Evolutionary conservation across 2,113 vertebrate genomes (phyloP), one percentile per base, ranked within the genome.

Genomic region (Trematocara marginatum): DNA sequence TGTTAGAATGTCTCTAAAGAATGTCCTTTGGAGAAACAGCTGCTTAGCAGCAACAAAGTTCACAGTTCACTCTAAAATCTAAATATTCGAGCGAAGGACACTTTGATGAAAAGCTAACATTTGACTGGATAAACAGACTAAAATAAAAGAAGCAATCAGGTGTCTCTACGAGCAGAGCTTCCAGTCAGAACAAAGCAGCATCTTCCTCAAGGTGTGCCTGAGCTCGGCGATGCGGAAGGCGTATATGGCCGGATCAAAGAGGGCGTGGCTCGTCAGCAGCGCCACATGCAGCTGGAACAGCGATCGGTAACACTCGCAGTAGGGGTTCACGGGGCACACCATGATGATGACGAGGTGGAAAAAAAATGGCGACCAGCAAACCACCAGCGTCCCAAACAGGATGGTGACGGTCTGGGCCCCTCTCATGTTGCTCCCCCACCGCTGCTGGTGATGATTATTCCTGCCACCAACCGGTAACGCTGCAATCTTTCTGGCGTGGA

Each of bases 241-340:
- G 18, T 99, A 99, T 93, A 99, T 99, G 74, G 98, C 97, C 0
- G 99, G 99, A 85, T 99, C 97, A 0, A 99, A 97, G 59, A 98
- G 92, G 0, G 97, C 97, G 6, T 99, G 99, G 90, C 97, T 98
- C 97, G 98, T 97, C 80, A 99, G 93, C 40, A 99, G 90, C 1
- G 97, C 95, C 18, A 98, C 95, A 1, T 99, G 97, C 16, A 99
- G 93, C 7, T 99, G 96, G 88, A 99, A 98, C 79, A 98, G 96
- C 4, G 98, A 98, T 79, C 97, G 95, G 86, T 99, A 99, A 87
- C 99, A 99, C 88, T 97, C 96, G 9, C 99, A 99, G 85, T 99
- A 99, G 1, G 98, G 98, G 90, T 99, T 98, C 31, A 91, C 87
- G 1, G 97, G 97, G 82, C 98, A 99, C 94, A 97, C 96, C 49